phyloP scores from a whole-genome alignment of 2,888 invertebrate species.

The Anodontia alba region DNA sequence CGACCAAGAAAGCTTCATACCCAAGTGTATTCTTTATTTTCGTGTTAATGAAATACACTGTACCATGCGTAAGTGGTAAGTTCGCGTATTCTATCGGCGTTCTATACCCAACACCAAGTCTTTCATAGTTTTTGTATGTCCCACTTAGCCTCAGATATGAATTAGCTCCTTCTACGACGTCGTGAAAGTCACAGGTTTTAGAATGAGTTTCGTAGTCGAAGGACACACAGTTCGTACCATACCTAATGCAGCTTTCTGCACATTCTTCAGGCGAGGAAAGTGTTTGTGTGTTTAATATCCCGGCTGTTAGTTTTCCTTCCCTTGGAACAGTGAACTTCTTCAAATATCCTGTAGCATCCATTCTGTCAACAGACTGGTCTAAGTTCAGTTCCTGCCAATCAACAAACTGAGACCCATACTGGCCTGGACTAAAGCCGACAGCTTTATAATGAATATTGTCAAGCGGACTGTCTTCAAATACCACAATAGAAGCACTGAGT shows the following conservation, averaged over 20 bases:
- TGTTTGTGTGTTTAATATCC: constrained; percentile 47
- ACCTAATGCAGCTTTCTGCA: constrained; percentile 61
- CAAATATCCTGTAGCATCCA: constrained; percentile 36
- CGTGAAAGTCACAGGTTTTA: constrained; percentile 69
- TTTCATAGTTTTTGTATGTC: constrained; percentile 69
- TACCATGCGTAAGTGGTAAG: constrained; percentile 62
- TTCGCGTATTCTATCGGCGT: constrained; percentile 56
- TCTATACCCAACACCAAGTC: constrained; percentile 65
- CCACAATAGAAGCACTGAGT: constrained; percentile 65
- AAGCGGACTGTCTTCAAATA: constrained; percentile 73
- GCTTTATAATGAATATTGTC: constrained; percentile 50
- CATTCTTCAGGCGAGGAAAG: constrained; percentile 50
- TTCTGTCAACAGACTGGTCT: constrained; percentile 42
- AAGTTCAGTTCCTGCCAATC: constrained; percentile 57
- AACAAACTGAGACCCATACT: constrained; percentile 64
- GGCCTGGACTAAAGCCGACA: constrained; percentile 68
- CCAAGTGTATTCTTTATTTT: constrained; percentile 64
- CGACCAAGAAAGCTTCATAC: constrained; percentile 61
- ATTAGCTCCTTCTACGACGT: constrained; percentile 64
- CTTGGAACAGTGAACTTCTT: constrained; percentile 61
- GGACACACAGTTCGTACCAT: constrained; percentile 65
- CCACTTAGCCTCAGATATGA: constrained; percentile 63
- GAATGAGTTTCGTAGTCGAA: constrained; percentile 72
- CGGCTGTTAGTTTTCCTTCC: constrained; percentile 64
- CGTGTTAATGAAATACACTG: constrained; percentile 68